A percentile compares a stretch with the other conserved stretches of the same genome.
Conservation (phyloP, 2,113 vertebrate genomes). For the Nasalis larvatus region DNA sequence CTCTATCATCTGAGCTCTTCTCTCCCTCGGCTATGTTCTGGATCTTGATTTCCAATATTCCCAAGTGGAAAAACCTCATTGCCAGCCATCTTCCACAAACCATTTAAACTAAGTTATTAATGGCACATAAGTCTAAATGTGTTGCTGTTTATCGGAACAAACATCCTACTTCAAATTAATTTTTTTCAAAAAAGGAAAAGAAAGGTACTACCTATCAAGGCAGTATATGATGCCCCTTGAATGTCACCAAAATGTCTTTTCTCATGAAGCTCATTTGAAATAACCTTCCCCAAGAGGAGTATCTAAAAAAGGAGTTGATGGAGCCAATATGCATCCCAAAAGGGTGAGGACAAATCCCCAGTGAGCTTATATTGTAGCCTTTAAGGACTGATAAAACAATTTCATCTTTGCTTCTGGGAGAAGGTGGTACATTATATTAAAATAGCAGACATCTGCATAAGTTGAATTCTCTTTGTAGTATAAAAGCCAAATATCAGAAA, state of each 20-base stretch:
- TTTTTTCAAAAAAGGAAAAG: neutral
- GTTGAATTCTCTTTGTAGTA: neutral
- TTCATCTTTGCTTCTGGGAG: neutral
- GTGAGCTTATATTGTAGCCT: neutral
- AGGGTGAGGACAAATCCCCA: neutral
- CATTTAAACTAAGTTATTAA: neutral
- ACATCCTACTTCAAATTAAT: neutral
- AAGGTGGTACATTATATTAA: neutral
- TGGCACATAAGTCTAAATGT: neutral
- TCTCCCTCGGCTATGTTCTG: neutral
- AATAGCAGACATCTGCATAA: neutral
- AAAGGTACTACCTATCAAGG: neutral
- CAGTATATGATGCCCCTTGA: neutral
- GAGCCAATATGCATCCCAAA: neutral
- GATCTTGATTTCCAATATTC: neutral
- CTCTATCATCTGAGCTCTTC: neutral
- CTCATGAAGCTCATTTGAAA: neutral
- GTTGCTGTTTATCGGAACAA: neutral
- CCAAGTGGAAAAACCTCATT: neutral
- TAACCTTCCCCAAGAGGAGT: neutral
- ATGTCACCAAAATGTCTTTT: neutral
- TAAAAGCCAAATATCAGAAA: neutral
- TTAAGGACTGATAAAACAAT: neutral
- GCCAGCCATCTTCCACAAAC: neutral
- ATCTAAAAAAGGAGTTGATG: neutral